Percentiles rank a stretch among this genome's conserved stretches.
These are phyloP conservation scores for Battus philenor DNA, from an alignment of 1,140 invertebrate species.

Conservation along the genomic window DNA sequence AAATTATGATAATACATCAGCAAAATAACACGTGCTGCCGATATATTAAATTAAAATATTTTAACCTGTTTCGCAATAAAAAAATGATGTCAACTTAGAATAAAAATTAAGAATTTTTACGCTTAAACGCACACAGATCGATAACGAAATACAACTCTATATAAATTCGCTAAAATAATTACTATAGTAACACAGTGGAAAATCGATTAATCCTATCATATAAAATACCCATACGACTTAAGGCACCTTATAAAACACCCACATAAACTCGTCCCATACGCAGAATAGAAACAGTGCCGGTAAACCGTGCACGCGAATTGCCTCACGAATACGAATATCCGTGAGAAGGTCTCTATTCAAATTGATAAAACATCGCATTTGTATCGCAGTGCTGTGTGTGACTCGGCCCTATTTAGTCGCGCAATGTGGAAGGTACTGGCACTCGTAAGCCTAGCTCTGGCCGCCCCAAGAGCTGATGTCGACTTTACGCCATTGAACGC, in stretches of 20 bases:
- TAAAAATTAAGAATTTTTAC: too few relatives aligned
- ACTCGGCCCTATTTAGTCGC: conserved; percentile 32
- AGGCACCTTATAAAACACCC: conserved; percentile 1
- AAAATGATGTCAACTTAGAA: too few relatives aligned
- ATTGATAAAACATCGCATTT: conserved; percentile 42
- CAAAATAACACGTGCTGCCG: too few relatives aligned
- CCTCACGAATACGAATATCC: conserved; percentile 43
- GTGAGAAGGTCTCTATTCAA: conserved; percentile 49
- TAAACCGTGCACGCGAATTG: conserved; percentile 24
- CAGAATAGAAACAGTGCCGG: neutral
- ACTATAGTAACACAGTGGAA: conserved; percentile 5
- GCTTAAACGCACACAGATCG: too few relatives aligned
- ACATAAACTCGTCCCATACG: conserved; percentile 13
- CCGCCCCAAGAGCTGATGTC: conserved; percentile 32
- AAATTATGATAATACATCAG: too few relatives aligned
- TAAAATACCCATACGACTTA: conserved; percentile 8
- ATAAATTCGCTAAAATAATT: neutral
- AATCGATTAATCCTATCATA: conserved; percentile 7
- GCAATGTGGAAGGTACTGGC: conserved; percentile 47
- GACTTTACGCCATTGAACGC: conserved; percentile 48
- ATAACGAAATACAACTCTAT: too few relatives aligned
- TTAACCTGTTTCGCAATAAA: too few relatives aligned
- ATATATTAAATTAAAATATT: too few relatives aligned
- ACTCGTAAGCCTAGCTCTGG: conserved; percentile 33
- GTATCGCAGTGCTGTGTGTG: conserved; percentile 38